Conservation (phyloP, 2,113 vertebrate species). For the Apteryx owenii region DNA sequence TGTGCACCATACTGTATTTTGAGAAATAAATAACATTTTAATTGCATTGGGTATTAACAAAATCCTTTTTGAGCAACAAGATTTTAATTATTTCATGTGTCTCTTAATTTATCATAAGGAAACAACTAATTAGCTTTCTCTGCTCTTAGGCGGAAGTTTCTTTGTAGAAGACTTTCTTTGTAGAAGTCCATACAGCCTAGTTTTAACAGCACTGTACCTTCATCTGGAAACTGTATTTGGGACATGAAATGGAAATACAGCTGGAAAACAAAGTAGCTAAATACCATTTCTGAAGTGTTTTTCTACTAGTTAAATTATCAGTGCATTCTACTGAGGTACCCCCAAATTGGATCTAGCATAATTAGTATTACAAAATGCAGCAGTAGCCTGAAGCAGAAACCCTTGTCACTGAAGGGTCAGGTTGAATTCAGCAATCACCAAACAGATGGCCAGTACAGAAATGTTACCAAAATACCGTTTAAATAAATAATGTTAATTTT, state of each 20-base stretch:
- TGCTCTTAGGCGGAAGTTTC: background rate
- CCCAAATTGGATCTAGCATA: background rate
- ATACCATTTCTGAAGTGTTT: background rate
- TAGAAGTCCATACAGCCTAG: background rate
- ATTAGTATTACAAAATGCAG: background rate
- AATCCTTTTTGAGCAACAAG: conserved; percentile 6
- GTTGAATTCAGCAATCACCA: background rate
- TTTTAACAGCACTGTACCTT: background rate
- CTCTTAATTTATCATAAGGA: conserved; percentile 26
- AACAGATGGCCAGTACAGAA: background rate
- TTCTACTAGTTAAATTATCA: background rate
- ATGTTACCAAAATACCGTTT: background rate
- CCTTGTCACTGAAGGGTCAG: background rate
- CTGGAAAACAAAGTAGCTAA: background rate
- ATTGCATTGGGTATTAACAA: conserved; percentile 1
- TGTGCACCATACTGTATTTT: background rate
- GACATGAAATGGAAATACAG: background rate
- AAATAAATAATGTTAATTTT: background rate
- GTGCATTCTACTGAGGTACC: background rate
- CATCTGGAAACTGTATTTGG: background rate
- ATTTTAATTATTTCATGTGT: conserved; percentile 29
- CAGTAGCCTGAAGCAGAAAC: background rate
- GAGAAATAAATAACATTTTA: background rate
- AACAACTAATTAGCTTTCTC: conserved; percentile 3
- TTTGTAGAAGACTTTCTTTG: background rate